A percentile compares a stretch with the other conserved stretches of the same genome.
Evolutionary conservation across 2,113 vertebrate genomes (phyloP).

Genomic region (Coptodon bakossiorum): DNA sequence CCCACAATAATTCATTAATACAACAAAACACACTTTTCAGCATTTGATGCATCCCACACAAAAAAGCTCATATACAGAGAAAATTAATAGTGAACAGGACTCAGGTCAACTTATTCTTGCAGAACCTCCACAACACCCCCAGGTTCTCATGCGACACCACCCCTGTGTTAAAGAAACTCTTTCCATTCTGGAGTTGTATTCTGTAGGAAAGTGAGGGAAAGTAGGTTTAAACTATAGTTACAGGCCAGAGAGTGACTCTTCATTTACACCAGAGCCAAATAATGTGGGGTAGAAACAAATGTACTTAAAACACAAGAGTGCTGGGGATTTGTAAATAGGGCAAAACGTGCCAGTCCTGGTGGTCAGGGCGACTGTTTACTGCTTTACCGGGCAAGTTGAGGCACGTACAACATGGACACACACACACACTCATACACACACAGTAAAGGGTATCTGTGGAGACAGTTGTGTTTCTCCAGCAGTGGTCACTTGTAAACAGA

Average conservation of each 20-base stretch:
- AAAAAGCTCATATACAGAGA: background rate
- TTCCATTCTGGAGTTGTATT: background rate
- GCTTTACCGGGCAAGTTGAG: constrained; percentile 5
- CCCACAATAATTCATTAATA: background rate
- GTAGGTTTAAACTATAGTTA: background rate
- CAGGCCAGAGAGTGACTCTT: background rate
- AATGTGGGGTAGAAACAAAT: fast-evolving
- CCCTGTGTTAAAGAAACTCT: background rate
- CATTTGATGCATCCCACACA: background rate
- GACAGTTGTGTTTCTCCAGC: constrained; percentile 2
- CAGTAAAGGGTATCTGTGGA: background rate
- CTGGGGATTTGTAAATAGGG: background rate
- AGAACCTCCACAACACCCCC: background rate
- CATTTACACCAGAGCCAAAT: fast-evolving
- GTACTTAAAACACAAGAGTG: background rate
- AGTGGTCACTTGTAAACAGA: background rate
- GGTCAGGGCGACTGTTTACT: background rate
- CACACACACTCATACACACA: background rate
- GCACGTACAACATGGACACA: background rate
- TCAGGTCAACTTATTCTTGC: background rate
- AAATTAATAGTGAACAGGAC: fast-evolving
- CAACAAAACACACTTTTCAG: background rate
- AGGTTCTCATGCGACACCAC: background rate
- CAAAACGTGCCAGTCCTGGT: background rate
- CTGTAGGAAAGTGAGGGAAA: background rate